Base-by-base conservation (phyloP, 1,140 invertebrate species). In the Polyergus mexicanus region DNA sequence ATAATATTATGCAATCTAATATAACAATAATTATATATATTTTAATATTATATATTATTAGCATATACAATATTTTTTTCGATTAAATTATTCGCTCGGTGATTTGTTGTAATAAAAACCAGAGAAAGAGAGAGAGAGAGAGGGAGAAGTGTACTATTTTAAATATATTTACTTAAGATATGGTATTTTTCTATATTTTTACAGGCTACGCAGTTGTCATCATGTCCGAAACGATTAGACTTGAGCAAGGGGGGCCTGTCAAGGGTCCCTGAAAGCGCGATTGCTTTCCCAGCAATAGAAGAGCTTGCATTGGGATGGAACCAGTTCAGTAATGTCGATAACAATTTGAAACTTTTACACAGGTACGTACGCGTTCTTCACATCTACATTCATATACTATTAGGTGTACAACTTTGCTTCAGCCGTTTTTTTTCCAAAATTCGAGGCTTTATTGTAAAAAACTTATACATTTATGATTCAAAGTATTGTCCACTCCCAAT, bases 231-330 rank as follows among this genome's bases (percentile, higher is more conserved):
- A 75, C 93, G 93, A 74, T 89, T 96, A 85, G 95, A 96, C 87
- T 93, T 96, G 80, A 94, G 92, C 85, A 94, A 93, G 66, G 92
- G 89, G 1, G 94, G 94, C n/a, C 78, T 94, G 78, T 90, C 92
- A 76, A 91, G 94, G 83, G 89, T 95, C 65, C 93, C 95, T 71
- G 92, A 95, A 84, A 92, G 94, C 65, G 89, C 92, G 84, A 56
- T 93, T 60, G 92, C 94, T n/a, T 95, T 95, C 63, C 86, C 91
- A 11, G 93, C 88, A 28, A 91, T 96, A 44, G 96, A 96, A 87
- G 95, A 96, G 76, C 88, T 96, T 58, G 93, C 95, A 38, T 91
- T 96, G 25, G 95, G 95, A 84, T 94, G 95, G 68, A 96, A 96
- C 74, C 95, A 95, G 75, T 93, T 96, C 28, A 62, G 90, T 38